These are phyloP conservation scores for Anaspis maculata DNA, from an alignment of 2,888 invertebrate species.

Conservation along the genomic window DNA sequence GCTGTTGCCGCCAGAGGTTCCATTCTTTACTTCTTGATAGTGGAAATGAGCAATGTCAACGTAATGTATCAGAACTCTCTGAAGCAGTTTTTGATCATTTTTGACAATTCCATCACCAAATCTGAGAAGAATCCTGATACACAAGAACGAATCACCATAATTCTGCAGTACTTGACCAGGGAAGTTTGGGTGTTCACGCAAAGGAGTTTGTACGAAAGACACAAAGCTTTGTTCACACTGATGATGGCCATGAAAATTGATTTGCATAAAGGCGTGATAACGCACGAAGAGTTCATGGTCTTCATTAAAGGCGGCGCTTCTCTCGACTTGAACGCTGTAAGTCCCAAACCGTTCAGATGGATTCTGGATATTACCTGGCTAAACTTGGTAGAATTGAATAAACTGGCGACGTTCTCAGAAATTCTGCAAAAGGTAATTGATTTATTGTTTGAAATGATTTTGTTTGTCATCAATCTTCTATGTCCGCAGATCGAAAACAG, in stretches of 20 bases:
- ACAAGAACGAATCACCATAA: conserved; percentile 79
- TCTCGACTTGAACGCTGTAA: conserved; percentile 83
- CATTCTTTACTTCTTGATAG: conserved; percentile 90
- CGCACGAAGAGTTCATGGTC: conserved; percentile 86
- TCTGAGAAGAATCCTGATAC: conserved; percentile 79
- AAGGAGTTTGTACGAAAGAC: conserved; percentile 86
- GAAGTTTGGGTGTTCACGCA: conserved; percentile 91
- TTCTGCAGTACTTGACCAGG: conserved; percentile 79
- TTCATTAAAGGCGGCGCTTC: conserved; percentile 97
- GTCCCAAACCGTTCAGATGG: conserved; percentile 90
- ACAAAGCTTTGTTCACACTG: conserved; percentile 86
- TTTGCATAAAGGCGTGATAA: conserved; percentile 70
- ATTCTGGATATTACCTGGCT: conserved; percentile 94
- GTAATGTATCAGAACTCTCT: conserved; percentile 95
- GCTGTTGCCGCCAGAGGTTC: conserved; percentile 92
- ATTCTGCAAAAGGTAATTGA: conserved; percentile 65
- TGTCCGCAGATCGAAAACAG: conserved; percentile 65
- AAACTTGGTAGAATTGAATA: conserved; percentile 89
- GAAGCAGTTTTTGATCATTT: conserved; percentile 87
- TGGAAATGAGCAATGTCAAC: conserved; percentile 95
- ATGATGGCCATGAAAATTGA: conserved; percentile 95
- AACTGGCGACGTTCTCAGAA: conserved; percentile 69
- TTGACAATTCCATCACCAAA: conserved; percentile 88
- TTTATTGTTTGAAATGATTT: no score
- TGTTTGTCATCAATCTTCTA: conserved; percentile 7